These are phyloP conservation scores for Lophochroa leadbeateri DNA, from an alignment of 2,113 vertebrate genomes.

Conservation along the genomic window DNA sequence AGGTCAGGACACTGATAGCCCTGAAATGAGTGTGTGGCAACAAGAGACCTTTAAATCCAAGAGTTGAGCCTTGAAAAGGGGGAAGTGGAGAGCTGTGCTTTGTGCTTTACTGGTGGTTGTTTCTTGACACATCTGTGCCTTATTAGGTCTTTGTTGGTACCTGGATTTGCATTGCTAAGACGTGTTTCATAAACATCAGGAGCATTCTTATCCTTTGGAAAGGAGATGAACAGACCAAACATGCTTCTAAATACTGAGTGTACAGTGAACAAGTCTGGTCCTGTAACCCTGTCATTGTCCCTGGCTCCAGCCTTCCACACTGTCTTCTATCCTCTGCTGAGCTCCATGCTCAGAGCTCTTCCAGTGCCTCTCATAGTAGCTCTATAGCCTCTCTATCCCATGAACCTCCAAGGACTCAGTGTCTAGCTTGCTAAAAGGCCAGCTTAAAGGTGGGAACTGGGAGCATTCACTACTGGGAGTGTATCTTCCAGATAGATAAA, in stretches of 20 bases:
- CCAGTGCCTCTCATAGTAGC: background rate
- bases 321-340: background rate
- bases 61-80: background rate
- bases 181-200: background rate
- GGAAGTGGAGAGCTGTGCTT: background rate
- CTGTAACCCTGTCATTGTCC: background rate
- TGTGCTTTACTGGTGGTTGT: background rate
- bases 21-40: background rate
- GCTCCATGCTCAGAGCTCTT: background rate
- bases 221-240: background rate
- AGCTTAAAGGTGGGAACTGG: background rate
- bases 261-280: background rate
- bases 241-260: background rate
- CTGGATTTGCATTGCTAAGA: background rate
- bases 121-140: background rate
- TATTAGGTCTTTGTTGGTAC: background rate
- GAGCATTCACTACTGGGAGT: background rate
- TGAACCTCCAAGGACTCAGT: background rate
- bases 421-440: background rate
- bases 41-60: background rate
- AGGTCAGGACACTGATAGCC: background rate
- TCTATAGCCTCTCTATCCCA: background rate
- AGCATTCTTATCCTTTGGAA: background rate
- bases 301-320: background rate
- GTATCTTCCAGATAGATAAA: background rate